Evolutionary conservation across 1,140 invertebrate genomes (phyloP), one percentile per base, ranked within the genome.

Genomic region (Scaptodrosophila lebanonensis): DNA sequence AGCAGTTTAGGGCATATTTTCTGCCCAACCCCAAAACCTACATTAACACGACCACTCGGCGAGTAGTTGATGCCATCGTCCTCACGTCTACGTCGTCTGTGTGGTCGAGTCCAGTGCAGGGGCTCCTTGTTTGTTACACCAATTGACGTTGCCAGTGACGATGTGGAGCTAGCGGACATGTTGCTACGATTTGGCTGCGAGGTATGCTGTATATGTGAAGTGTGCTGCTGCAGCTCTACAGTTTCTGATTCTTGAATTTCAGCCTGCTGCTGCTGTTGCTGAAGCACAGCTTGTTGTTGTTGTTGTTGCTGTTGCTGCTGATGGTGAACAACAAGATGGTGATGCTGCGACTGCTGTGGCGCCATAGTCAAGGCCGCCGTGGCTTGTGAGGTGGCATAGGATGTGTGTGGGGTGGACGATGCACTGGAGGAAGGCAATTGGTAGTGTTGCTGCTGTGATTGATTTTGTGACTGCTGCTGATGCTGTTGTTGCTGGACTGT

Each of bases 351-450:
- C 25, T 54, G 71, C n/a, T 69, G 66, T 5, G 72, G 64, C 4
- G 69, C 58, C 25, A 60, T 25, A 20, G 73, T 60, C 38, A 66
- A 48, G 5, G 65, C 59, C 1, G 65, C 50, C 5, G 53, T 61
- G 17, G 58, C 45, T 20, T 69, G 72, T n/a, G 63, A 32, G 11
- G 66, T 52, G 11, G 60, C 57, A 64, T 83, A 86, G 43, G 79
- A 70, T 49, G 72, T 50, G 29, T 86, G 79, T 20, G 82, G 72
- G 9, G 85, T 69, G 43, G 63, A 50, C 9, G 50, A 35, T 20
- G 64, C 64, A 44, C 68, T 82, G 7, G 83, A 73, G 76, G 79
- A 86, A 83, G 84, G 57, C 61, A 86, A 71, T 79, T 73, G 59
- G 66, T 82, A 84, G 59, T 83, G 83, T 53, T 58, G 56, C 57